Base-by-base conservation (phyloP, 2,797 vertebrate genomes). In the Syngnathus acus region DNA sequence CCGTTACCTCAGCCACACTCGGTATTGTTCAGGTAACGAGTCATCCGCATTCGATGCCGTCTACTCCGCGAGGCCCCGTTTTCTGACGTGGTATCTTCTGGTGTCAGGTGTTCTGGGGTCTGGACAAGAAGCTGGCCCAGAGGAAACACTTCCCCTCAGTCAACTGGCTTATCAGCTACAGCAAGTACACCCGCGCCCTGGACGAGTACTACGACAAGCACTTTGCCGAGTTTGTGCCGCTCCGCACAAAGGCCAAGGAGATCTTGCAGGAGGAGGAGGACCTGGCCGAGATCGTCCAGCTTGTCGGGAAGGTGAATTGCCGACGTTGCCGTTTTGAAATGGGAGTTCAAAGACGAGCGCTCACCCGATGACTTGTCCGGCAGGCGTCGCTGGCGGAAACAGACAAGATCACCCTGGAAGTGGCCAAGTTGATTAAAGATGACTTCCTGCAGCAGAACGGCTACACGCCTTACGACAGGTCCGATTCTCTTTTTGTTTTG, bases 111-210 rank as follows among this genome's bases (percentile, higher is more conserved):
- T 99, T 99, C 85, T 99, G 97, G 97, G 97, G 97, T 59, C 86
- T 99, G 84, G 97, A 99, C 89, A 99, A 99, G 89, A 99, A 99
- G 81, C 85, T 99, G 84, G 97, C 97, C 54, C 97, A 99, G 76
- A 94, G 97, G 62, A 99, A 99, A 79, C 97, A 99, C 78, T 99
- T 99, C 83, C 97, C 97, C 0, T 98, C 97, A 14, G 97, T 99
- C 16, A 98, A 99, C 82, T 99, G 97, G 97, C 91, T 99, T 45
- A 99, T 99, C 83, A 99, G 97, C 84, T 99, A 99, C 90, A 99
- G 97, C 90, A 99, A 99, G 74, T 99, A 99, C 84, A 98, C 92
- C 0, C 90, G 96, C 55, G 94, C 97, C 1, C 88, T 99, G 81
- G 97, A 99, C 0, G 97, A 99, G 78, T 93, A 99, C 78, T 99